Evolutionary conservation across 2,113 vertebrate species (phyloP).

Genomic region (Serilophus lunatus): DNA sequence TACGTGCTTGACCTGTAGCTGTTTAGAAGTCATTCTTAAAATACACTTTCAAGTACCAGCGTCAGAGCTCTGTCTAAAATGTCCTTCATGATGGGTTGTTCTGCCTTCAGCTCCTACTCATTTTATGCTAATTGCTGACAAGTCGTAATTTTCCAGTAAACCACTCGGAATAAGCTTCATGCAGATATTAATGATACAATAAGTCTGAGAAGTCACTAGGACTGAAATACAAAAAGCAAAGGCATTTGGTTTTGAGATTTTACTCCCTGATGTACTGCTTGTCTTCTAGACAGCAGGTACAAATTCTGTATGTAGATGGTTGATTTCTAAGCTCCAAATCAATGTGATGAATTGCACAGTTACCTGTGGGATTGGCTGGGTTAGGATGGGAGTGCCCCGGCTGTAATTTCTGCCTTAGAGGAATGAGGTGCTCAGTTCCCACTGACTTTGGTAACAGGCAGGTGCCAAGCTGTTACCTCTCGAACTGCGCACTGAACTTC

Average conservation of each 20-base stretch:
- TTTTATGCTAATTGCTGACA: conserved; percentile 25
- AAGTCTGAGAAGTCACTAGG: background rate
- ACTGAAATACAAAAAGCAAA: background rate
- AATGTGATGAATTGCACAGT: background rate
- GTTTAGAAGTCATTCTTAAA: background rate
- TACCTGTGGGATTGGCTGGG: background rate
- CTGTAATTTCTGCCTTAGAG: background rate
- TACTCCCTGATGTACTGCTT: background rate
- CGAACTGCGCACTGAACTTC: background rate
- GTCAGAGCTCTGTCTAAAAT: background rate
- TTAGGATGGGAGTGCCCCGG: background rate
- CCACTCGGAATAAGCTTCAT: background rate
- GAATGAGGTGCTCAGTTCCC: background rate
- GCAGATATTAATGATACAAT: background rate
- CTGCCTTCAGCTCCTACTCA: background rate
- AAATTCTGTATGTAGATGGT: background rate
- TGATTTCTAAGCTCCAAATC: background rate
- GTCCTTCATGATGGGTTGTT: background rate
- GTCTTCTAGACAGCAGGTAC: background rate
- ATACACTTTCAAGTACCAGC: background rate
- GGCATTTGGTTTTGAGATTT: background rate
- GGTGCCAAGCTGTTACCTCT: background rate
- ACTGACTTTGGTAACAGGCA: background rate
- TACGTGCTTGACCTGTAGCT: background rate
- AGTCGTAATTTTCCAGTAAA: conserved; percentile 28